Base-by-base conservation (phyloP, 2,888 invertebrate species). In the Archaeoteleia sp. region DNA sequence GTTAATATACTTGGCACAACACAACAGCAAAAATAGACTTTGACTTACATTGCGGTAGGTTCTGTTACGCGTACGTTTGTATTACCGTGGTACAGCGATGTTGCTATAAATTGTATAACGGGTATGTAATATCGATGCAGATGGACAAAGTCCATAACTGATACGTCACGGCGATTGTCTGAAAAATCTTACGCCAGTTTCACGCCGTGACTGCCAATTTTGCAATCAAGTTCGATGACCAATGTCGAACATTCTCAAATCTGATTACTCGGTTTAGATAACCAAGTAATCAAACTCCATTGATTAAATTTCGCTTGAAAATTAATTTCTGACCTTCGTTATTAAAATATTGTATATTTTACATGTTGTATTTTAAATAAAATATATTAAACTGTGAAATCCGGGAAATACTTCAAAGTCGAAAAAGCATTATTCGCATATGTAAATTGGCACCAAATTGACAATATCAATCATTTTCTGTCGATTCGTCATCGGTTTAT, bases 21-120 rank as follows among this genome's bases (percentile, higher is more conserved):
- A 58, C 54, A 68, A 63, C 54, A 60, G 58, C 63, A 53, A 68
- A 68, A 68, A 63, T 71, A 71, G 71, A 68, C 71, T 71, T 66
- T 60, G 66, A 60, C 71, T 67, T 71, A 69, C 43, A 71, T 71
- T 71, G 71, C 57, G 71, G 71, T 68, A 71, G 71, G 71, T 69
- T 71, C 51, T 67, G 71, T 57, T 60, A 55, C 43, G 62, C 40
- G 34, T 37, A 42, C 25, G 25, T 40, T 40, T 39, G 43, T 39
- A 51, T 58, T 58, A 58, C 45, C 60, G 68, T 71, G 58, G 57
- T 66, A 66, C 67, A 67, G 68, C 65, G 66, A 71, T 62, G 54
- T 54, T 53, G 43, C 58, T 63, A 57, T 71, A 66, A 71, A 66
- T 69, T 51, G 69, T 37, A 65, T 57, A 65, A 49, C 63, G 60